phyloP scores from a whole-genome alignment of 2,888 invertebrate genomes.

The Pycnomerus fuliginosus region DNA sequence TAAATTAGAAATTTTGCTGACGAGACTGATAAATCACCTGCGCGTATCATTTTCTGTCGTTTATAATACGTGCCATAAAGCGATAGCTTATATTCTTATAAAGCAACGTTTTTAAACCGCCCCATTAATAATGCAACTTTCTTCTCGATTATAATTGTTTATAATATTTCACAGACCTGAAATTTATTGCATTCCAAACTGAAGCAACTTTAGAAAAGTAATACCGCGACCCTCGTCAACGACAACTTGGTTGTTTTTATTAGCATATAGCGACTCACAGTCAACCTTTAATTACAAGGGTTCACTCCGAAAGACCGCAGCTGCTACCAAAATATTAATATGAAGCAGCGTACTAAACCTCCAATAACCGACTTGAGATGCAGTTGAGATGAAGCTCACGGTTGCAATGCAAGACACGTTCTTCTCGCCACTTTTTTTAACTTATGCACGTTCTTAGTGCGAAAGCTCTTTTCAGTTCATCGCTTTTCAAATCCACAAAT shows the following conservation, averaged over 20 bases:
- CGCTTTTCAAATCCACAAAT: too few species aligned
- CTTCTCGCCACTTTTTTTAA: slow-evolving; percentile 8
- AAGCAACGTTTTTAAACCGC: too few species aligned
- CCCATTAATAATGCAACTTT: too few species aligned
- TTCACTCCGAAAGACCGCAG: slow-evolving; percentile 29
- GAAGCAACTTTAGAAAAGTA: slow-evolving; percentile 25
- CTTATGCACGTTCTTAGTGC: neutral
- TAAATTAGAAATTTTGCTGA: slow-evolving; percentile 16
- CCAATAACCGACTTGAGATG: slow-evolving; percentile 9
- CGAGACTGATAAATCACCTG: slow-evolving; percentile 16
- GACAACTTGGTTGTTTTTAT: slow-evolving; percentile 30
- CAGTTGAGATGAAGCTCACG: slow-evolving; percentile 9
- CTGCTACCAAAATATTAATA: slow-evolving; percentile 35
- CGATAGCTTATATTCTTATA: too few species aligned
- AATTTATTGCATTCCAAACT: too few species aligned
- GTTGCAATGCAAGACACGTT: slow-evolving; percentile 14
- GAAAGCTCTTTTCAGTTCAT: too few species aligned
- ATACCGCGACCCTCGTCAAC: slow-evolving; percentile 29
- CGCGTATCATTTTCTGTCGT: slow-evolving; percentile 9
- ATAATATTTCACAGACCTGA: too few species aligned
- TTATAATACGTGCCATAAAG: too few species aligned
- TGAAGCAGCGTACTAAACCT: slow-evolving; percentile 27
- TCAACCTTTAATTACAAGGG: slow-evolving; percentile 33
- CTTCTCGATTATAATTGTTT: too few species aligned
- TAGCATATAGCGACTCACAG: slow-evolving; percentile 27